Percentiles rank a stretch among this genome's conserved stretches.
These are phyloP conservation scores for Melieria picta DNA, from an alignment of 2,888 invertebrate genomes.

Conservation along the genomic window DNA sequence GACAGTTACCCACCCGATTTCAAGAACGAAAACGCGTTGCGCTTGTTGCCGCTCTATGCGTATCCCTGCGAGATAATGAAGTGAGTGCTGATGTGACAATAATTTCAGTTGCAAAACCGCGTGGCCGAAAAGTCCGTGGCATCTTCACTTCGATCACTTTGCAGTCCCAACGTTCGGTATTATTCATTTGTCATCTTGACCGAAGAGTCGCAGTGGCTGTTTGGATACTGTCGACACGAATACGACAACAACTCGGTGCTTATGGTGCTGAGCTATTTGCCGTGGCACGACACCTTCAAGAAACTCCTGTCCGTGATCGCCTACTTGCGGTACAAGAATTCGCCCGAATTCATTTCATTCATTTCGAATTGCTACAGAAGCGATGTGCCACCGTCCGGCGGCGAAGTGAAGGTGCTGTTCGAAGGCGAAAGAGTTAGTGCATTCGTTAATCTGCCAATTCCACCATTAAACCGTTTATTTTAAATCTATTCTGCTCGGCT, in stretches of 20 bases:
- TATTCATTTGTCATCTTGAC: conserved; percentile 22
- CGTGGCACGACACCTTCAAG: conserved; percentile 22
- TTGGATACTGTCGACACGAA: conserved; percentile 23
- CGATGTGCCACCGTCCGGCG: background rate
- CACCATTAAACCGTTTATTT: background rate
- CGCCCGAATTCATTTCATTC: conserved; percentile 13
- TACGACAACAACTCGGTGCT: conserved; percentile 2
- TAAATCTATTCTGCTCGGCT: background rate
- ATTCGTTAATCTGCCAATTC: background rate
- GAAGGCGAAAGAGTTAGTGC: conserved; percentile 9
- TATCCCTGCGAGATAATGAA: conserved; percentile 4
- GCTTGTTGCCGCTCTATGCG: conserved; percentile 2
- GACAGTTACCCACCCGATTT: background rate
- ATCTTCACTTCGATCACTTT: background rate
- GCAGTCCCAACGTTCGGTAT: background rate
- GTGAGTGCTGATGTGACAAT: background rate
- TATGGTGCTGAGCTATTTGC: conserved; percentile 13
- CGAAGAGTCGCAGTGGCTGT: conserved; percentile 20
- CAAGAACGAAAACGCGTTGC: conserved; percentile 15
- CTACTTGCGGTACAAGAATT: conserved; percentile 1
- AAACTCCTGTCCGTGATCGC: conserved; percentile 8
- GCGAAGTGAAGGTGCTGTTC: background rate
- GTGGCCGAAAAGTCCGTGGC: background rate
- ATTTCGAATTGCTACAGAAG: conserved; percentile 7
- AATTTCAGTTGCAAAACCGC: too few relatives aligned